Evolutionary conservation across 2,113 vertebrate genomes (phyloP).

Genomic region (Pollachius pollachius): DNA sequence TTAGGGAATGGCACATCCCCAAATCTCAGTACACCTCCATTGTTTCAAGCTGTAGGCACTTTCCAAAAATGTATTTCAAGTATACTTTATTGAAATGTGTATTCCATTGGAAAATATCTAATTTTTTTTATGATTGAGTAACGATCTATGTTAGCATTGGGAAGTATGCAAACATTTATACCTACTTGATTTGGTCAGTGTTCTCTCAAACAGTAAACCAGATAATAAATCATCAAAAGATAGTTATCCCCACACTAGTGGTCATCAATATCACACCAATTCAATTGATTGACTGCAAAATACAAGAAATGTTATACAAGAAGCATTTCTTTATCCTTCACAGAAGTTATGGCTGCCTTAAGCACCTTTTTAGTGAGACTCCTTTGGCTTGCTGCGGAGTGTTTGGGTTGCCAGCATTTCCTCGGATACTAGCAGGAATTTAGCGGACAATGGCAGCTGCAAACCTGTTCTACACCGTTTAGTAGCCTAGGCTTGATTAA

Average conservation of each 20-base stretch:
- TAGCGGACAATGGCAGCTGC: background rate
- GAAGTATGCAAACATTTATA: background rate
- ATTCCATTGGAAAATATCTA: background rate
- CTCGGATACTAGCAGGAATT: background rate
- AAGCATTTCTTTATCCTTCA: background rate
- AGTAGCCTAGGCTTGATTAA: background rate
- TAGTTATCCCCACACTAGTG: background rate
- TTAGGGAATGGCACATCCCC: conserved; percentile 50
- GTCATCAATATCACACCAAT: background rate
- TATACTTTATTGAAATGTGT: background rate
- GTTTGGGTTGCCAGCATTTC: background rate
- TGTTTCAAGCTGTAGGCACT: conserved; percentile 40
- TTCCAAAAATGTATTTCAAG: conserved; percentile 27
- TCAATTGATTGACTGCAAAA: background rate
- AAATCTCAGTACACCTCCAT: conserved; percentile 47
- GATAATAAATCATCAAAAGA: background rate
- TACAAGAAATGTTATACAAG: background rate
- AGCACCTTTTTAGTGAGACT: background rate
- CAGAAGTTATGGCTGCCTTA: background rate
- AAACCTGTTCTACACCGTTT: background rate
- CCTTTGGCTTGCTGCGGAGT: background rate
- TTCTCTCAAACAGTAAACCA: background rate
- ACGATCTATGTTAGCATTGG: too few species aligned
- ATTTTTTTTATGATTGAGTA: too few species aligned
- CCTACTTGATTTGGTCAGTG: background rate